Conservation (phyloP, 2,113 vertebrate genomes). For the Acanthochromis polyacanthus region DNA sequence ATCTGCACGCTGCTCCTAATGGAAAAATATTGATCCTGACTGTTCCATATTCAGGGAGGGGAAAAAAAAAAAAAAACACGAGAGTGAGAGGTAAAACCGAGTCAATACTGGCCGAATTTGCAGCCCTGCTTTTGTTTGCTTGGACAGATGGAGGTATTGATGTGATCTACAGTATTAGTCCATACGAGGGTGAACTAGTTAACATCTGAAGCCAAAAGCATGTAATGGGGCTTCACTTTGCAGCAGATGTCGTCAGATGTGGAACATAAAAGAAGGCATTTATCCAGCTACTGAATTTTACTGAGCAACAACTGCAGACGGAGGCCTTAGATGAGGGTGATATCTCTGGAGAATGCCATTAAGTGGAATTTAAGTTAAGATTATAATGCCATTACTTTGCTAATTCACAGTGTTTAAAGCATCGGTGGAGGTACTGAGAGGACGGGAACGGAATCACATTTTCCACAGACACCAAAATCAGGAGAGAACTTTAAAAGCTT, state of each 20-base stretch:
- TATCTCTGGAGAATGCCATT: not conserved
- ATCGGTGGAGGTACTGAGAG: not conserved
- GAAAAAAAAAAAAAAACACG: slow-evolving; percentile 15
- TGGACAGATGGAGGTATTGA: slow-evolving; percentile 53
- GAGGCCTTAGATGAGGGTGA: not conserved
- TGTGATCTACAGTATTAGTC: slow-evolving; percentile 26
- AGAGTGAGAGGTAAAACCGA: slow-evolving; percentile 25
- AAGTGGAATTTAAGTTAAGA: not conserved
- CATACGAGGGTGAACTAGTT: not conserved
- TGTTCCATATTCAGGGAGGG: slow-evolving; percentile 73
- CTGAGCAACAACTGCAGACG: not conserved
- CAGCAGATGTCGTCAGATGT: not conserved
- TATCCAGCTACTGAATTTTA: not conserved
- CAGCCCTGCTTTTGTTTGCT: slow-evolving; percentile 36
- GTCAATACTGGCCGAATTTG: slow-evolving; percentile 56
- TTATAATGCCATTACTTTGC: not conserved
- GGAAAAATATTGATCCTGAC: slow-evolving; percentile 82
- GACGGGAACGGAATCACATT: not conserved
- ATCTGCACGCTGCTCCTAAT: slow-evolving; percentile 78
- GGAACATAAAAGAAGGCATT: not conserved
- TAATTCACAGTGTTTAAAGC: not conserved
- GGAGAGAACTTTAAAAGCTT: not conserved
- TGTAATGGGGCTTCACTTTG: not conserved
- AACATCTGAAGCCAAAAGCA: not conserved
- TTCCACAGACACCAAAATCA: not conserved